Conservation (phyloP, 2,888 invertebrate species). For the Conops quadrifasciatus region DNA sequence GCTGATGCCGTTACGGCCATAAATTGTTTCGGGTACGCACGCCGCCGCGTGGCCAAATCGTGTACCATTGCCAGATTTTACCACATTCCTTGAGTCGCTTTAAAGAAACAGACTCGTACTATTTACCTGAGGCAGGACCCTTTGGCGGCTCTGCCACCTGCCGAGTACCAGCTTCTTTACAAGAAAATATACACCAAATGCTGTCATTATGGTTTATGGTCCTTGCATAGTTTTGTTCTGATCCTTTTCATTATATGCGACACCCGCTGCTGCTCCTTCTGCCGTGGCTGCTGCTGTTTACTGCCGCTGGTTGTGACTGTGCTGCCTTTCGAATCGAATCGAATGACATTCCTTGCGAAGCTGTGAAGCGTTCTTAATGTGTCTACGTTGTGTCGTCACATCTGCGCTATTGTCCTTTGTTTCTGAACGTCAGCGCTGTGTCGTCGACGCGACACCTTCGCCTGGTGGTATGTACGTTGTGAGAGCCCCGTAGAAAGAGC, state of each 20-base stretch:
- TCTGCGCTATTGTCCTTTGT: background rate
- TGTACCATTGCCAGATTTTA: constrained; percentile 30
- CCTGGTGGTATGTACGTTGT: background rate
- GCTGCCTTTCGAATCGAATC: too few relatives aligned
- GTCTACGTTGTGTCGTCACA: background rate
- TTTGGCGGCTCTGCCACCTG: too few relatives aligned
- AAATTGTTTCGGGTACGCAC: too few relatives aligned
- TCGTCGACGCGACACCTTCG: background rate
- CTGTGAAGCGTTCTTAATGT: constrained; percentile 24
- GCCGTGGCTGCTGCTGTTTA: background rate
- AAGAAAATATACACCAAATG: too few relatives aligned
- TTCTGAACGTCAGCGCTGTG: background rate
- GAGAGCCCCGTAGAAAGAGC: background rate
- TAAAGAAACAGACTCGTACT: background rate
- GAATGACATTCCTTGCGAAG: constrained; percentile 7
- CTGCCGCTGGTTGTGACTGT: background rate
- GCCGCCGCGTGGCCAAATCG: too few relatives aligned
- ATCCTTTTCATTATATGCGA: background rate
- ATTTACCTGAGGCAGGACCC: background rate
- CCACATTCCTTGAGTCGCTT: background rate
- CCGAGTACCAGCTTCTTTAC: too few relatives aligned
- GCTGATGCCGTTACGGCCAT: constrained; percentile 38
- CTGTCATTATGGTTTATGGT: too few relatives aligned
- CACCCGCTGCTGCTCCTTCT: background rate
- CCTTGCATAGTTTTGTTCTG: constrained; percentile 6